These are phyloP conservation scores for Ooceraea biroi DNA, from an alignment of 1,140 invertebrate species.

Conservation along the genomic window DNA sequence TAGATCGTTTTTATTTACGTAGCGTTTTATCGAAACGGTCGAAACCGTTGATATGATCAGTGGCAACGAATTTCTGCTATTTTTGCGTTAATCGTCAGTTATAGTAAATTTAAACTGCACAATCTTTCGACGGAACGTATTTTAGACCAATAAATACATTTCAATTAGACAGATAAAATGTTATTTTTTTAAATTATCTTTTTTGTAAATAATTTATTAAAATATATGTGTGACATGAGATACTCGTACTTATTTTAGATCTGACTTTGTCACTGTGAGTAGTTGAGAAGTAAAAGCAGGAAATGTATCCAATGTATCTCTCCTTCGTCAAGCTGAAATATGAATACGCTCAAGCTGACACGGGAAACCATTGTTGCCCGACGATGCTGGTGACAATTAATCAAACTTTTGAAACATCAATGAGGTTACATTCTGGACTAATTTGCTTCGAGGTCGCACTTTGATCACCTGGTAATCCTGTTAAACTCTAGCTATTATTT, in stretches of 20 bases:
- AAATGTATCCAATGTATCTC: neutral
- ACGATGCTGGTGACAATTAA: slow-evolving; percentile 69
- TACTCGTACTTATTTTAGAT: neutral
- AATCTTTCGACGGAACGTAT: neutral
- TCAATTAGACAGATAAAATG: neutral
- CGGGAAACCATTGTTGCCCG: slow-evolving; percentile 58
- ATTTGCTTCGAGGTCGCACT: slow-evolving; percentile 69
- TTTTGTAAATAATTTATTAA: neutral
- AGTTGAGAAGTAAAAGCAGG: neutral
- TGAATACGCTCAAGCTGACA: slow-evolving; percentile 33
- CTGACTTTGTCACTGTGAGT: neutral
- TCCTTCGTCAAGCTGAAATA: neutral
- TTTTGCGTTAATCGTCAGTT: neutral
- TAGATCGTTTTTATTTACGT: neutral
- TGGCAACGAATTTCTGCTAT: slow-evolving; percentile 2
- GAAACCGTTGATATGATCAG: slow-evolving; percentile 2
- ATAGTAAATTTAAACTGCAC: neutral
- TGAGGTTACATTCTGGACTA: slow-evolving; percentile 68
- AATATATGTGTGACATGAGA: too few relatives aligned
- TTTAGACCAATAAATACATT: slow-evolving; percentile 9
- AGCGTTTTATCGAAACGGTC: neutral
- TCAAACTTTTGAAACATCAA: slow-evolving; percentile 71
- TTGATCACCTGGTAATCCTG: slow-evolving; percentile 74
- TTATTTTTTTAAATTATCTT: neutral
- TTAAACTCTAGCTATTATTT: slow-evolving; percentile 76